A percentile compares a stretch with the other conserved stretches of the same genome.
Conservation (phyloP, 1,140 invertebrate species). For the Trichonephila clavipes region DNA sequence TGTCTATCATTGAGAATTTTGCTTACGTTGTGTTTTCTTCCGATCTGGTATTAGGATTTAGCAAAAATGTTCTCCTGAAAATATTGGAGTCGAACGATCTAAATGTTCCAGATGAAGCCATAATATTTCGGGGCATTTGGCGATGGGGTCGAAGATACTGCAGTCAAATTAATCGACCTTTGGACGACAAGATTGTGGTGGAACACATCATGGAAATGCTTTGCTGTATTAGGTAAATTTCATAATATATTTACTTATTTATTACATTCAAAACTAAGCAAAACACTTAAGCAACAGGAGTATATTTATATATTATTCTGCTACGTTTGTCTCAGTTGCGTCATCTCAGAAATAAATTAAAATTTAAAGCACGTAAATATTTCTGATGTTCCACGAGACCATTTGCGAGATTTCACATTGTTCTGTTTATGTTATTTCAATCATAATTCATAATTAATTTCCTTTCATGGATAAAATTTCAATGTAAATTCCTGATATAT, state of each 20-base stretch:
- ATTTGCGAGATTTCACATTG: no score
- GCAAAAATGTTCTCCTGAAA: neutral
- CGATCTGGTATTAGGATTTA: conserved; percentile 41
- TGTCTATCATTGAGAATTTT: neutral
- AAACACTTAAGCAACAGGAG: no score
- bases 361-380: no score
- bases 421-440: no score
- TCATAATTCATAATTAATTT: no score
- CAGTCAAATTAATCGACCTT: neutral
- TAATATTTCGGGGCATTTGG: conserved; percentile 57
- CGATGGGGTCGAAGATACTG: conserved; percentile 45
- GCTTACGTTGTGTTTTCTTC: conserved; percentile 27
- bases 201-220: conserved; percentile 28
- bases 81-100: conserved; percentile 19
- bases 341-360: no score
- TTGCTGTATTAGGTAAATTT: conserved; percentile 9
- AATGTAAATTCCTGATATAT: no score
- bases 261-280: neutral
- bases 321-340: no score
- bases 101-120: conserved; percentile 58
- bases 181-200: neutral
- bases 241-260: neutral
- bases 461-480: no score
- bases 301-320: no score
- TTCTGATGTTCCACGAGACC: no score